Evolutionary conservation across 2,888 invertebrate species (phyloP), one percentile per base, ranked within the genome.

Genomic region (Drosophila macrospina): DNA sequence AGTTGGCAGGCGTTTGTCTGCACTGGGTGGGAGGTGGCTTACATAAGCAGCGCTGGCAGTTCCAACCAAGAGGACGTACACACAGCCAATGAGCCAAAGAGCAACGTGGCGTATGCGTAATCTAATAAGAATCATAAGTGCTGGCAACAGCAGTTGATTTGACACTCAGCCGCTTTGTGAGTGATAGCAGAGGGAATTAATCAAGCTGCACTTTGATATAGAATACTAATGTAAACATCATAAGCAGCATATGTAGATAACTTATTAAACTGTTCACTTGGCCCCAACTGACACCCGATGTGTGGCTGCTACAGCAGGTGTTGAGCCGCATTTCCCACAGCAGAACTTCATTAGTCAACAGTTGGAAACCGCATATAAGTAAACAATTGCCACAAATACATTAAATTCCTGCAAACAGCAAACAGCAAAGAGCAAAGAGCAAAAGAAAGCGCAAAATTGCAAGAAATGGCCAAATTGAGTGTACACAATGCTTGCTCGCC

Each of bases 1-100:
- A 81, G 74, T 81, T 81, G 81, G 67, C 81, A 78, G 75, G 66
- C 81, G 67, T 80, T 80, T 80, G 78, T 77, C 63, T 57, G 63
- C 69, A 55, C 51, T 78, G 50, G 32, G 30, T 42, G n/a, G 15
- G 37, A 28, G 36, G 26, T 52, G 68, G 64, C 59, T 75, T 75
- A 68, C 48, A 65, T 76, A 77, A 80, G 62, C 47, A 37, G 13
- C 52, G 48, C 24, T 24, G 5, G 24, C 20, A 41, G 41, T 20
- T 41, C 72, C 50, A 63, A 61, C 73, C 65, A 67, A 56, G 73
- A 42, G 41, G 36, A n/a, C 6, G 36, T 26, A 55, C 26, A 11
- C 6, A 24, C 11, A n/a, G n/a, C 28, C 20, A 20, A 20, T n/a
- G n/a, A n/a, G n/a, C n/a, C n/a, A n/a, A 20, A 28, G 8, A 7